Conservation (phyloP, 1,140 invertebrate genomes). For the Meteorus sp. region DNA sequence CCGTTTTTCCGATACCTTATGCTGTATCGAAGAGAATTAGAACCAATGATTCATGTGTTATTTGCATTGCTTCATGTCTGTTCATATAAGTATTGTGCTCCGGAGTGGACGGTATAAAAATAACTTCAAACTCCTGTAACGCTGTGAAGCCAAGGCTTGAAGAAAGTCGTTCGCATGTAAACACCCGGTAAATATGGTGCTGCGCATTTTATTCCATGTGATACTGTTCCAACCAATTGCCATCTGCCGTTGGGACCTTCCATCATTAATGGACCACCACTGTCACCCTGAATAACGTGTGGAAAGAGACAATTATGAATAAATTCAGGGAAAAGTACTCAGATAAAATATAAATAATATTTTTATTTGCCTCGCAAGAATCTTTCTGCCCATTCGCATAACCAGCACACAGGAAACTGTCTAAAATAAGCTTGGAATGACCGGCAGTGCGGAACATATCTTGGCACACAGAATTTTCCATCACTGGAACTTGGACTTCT, state of each 20-base stretch:
- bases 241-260: conserved; percentile 83
- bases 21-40: no score
- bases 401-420: conserved; percentile 91
- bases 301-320: neutral
- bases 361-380: conserved; percentile 94
- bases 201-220: conserved; percentile 93
- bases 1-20: no score
- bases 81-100: no score
- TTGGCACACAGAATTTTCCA: conserved; percentile 88
- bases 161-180: conserved; percentile 90
- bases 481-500: conserved; percentile 90
- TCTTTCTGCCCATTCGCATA: conserved; percentile 91
- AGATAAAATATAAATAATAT: no score
- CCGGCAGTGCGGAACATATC: conserved; percentile 91
- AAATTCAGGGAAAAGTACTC: no score
- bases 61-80: no score
- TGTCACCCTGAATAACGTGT: conserved; percentile 80
- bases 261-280: conserved; percentile 87
- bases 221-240: conserved; percentile 90
- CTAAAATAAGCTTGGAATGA: conserved; percentile 83
- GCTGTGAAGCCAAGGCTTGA: conserved; percentile 86
- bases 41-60: no score
- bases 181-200: conserved; percentile 87
- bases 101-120: no score
- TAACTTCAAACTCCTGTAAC: conserved; percentile 79